Evolutionary conservation across 2,797 vertebrate species (phyloP).

Genomic region (Macrochelys suwanniensis): DNA sequence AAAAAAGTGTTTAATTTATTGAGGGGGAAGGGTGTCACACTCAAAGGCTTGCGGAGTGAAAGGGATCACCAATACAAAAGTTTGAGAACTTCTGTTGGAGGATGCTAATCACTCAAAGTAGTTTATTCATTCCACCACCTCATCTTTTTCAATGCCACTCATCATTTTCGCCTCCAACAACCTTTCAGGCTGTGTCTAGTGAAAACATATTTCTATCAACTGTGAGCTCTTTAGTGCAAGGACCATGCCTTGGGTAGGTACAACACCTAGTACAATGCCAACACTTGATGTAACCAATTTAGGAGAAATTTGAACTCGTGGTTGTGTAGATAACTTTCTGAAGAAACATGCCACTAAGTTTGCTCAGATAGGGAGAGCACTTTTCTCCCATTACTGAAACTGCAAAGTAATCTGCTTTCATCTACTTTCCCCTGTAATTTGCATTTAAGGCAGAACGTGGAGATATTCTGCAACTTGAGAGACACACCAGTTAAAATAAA

Average conservation of each 20-base stretch:
- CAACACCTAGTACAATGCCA: not conserved
- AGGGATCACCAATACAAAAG: no score
- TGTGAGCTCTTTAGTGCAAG: rapidly evolving
- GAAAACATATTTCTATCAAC: not conserved
- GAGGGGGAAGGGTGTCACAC: no score
- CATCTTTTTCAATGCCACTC: not conserved
- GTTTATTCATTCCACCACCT: not conserved
- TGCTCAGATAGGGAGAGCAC: not conserved
- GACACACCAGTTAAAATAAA: constrained; percentile 76
- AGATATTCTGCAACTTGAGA: constrained; percentile 53
- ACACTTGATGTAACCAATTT: not conserved
- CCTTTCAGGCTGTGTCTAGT: not conserved
- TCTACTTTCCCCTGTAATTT: not conserved
- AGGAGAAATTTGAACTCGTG: not conserved
- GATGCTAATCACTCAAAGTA: not conserved
- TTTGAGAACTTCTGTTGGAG: not conserved
- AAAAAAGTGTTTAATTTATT: no score
- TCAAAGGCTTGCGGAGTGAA: no score
- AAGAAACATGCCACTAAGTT: not conserved
- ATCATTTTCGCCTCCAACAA: not conserved
- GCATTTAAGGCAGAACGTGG: not conserved
- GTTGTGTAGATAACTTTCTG: not conserved
- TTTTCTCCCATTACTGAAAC: not conserved
- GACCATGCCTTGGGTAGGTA: not conserved
- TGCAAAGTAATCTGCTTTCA: not conserved